These are phyloP conservation scores for Astyanax mexicanus DNA, from an alignment of 2,797 vertebrate species.

Conservation along the genomic window DNA sequence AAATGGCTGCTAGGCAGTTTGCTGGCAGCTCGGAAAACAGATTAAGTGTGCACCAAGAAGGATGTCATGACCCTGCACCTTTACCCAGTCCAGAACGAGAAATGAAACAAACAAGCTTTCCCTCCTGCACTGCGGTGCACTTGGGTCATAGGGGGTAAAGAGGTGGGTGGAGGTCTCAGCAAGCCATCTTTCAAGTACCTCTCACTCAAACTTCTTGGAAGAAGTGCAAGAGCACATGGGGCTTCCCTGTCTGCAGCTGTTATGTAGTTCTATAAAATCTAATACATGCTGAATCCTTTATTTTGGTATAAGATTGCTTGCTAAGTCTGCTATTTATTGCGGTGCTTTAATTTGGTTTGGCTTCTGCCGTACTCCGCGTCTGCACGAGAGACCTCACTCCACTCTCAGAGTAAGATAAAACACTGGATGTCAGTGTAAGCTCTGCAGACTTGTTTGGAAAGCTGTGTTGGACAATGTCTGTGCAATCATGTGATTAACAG, in stretches of 20 bases:
- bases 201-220: constrained; percentile 52
- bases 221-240: constrained; percentile 51
- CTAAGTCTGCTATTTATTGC: constrained; percentile 52
- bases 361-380: constrained; percentile 26
- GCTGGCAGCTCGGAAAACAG: constrained; percentile 35
- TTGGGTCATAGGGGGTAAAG: constrained; percentile 37
- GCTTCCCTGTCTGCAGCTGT: constrained; percentile 48
- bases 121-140: constrained; percentile 28
- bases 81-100: constrained; percentile 42
- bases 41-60: constrained; percentile 53
- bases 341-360: constrained; percentile 38
- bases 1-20: constrained; percentile 36
- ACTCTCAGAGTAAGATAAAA: not conserved
- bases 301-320: constrained; percentile 45
- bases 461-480: not conserved
- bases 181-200: constrained; percentile 60
- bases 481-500: not conserved
- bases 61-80: constrained; percentile 49
- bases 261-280: constrained; percentile 60
- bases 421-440: not conserved
- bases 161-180: constrained; percentile 26
- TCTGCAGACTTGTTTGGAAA: not conserved
- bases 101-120: constrained; percentile 57
- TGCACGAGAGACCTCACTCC: constrained; percentile 34
- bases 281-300: constrained; percentile 46